Evolutionary conservation across 1,140 invertebrate genomes (phyloP), one percentile per base, ranked within the genome.

Genomic region (Limonius californicus): DNA sequence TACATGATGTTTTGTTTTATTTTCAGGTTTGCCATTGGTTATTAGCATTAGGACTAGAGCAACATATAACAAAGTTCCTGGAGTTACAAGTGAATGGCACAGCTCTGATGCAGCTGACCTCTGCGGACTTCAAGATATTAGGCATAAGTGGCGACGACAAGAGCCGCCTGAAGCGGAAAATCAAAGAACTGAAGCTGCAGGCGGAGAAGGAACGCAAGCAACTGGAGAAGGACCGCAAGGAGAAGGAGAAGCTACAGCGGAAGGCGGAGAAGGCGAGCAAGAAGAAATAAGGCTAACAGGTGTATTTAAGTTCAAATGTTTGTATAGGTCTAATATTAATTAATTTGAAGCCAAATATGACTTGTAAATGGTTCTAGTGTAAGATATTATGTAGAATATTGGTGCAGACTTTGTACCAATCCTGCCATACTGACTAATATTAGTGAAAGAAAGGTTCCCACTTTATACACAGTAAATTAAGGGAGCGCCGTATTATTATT

Each of bases 11-110:
- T n/a, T n/a, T n/a, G n/a, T n/a, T n/a, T n/a, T n/a, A n/a, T n/a
- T 68, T 68, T 19, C 65, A 92, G 90, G 92, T 96, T 1, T 90
- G 89, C 75, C 91, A 95, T 73, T 96, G 94, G 93, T 79, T 97
- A 43, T 81, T 89, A 63, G 84, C 84, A 9, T 80, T 92, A 47
- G 88, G 91, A 21, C 76, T 97, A 73, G 92, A 95, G 68, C 85
- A 91, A 47, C 90, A 94, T 74, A 88, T 90, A 55, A 80, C 88
- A 15, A 86, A 88, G 65, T 96, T 98, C 76, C 84, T 88, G 47
- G 89, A 94, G 64, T 86, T 90, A 68, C 87, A 87, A 68, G 89
- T 97, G 23, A 89, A 90, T 72, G 95, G 95, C 8, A 81, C 84
- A 18, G 86, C 89, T 47, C 80, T 98, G 16, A 75, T 97, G 19